phyloP scores from a whole-genome alignment of 1,140 invertebrate genomes.

The Megalonaias nervosa region DNA sequence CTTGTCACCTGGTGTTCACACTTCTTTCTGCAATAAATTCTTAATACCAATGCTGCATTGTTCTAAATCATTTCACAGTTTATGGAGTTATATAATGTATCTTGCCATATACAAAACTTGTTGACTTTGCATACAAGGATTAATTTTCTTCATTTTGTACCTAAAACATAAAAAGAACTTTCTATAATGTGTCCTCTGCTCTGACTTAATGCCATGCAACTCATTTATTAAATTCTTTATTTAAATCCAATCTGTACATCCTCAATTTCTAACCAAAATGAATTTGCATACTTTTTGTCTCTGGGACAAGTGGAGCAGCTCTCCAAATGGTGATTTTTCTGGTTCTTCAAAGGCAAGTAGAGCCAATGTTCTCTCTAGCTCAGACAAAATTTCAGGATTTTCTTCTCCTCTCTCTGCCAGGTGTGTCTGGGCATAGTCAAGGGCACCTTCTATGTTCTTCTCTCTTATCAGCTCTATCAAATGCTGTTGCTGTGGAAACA shows the following conservation, averaged over 20 bases:
- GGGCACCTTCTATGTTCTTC: slow-evolving; percentile 92
- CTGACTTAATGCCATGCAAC: too few relatives aligned
- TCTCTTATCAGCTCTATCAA: slow-evolving; percentile 93
- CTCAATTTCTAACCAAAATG: neutral
- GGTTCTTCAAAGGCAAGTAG: slow-evolving; percentile 98
- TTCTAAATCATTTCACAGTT: too few relatives aligned
- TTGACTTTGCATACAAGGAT: too few relatives aligned
- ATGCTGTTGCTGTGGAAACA: slow-evolving; percentile 86
- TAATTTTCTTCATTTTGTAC: too few relatives aligned
- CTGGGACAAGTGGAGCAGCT: slow-evolving; percentile 80
- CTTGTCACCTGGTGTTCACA: too few relatives aligned
- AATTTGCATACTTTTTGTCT: slow-evolving; percentile 81
- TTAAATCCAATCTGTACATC: neutral
- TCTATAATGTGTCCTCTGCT: too few relatives aligned
- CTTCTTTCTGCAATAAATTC: too few relatives aligned
- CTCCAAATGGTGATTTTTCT: slow-evolving; percentile 93
- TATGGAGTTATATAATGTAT: too few relatives aligned
- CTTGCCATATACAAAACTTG: too few relatives aligned
- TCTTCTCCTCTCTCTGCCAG: slow-evolving; percentile 92
- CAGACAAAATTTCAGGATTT: slow-evolving; percentile 78
- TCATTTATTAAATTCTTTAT: too few relatives aligned
- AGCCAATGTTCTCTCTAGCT: slow-evolving; percentile 87
- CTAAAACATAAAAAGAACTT: too few relatives aligned
- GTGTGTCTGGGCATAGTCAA: slow-evolving; percentile 96
- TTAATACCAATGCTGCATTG: too few relatives aligned